phyloP scores from a whole-genome alignment of 2,888 invertebrate species.

The Temnothorax unifasciatus region DNA sequence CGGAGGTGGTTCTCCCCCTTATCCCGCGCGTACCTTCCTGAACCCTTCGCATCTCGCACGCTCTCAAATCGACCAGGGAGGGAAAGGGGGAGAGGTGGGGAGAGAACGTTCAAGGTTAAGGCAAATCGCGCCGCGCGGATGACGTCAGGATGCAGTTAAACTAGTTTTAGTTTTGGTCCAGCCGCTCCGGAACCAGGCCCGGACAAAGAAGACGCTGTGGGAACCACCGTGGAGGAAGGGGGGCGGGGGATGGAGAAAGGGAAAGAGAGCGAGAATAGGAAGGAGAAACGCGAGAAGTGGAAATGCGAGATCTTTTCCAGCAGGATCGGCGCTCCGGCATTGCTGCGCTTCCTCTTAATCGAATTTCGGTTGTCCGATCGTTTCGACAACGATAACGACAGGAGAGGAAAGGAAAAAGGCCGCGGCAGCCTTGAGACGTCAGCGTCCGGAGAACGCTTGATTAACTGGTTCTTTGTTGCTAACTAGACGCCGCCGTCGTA shows the following conservation, averaged over 20 bases:
- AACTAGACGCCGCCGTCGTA: slow-evolving; percentile 55
- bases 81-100: slow-evolving; percentile 60
- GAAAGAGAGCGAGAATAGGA: background rate
- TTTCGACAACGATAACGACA: slow-evolving; percentile 29
- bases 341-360: slow-evolving; percentile 67
- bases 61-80: slow-evolving; percentile 58
- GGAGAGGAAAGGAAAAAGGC: slow-evolving; percentile 65
- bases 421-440: slow-evolving; percentile 73
- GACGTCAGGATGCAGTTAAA: slow-evolving; percentile 85
- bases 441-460: slow-evolving; percentile 67
- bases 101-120: slow-evolving; percentile 82
- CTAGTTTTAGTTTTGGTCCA: slow-evolving; percentile 84
- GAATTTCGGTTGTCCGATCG: slow-evolving; percentile 66
- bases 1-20: slow-evolving; percentile 46
- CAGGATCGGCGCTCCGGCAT: slow-evolving; percentile 48
- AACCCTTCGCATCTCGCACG: slow-evolving; percentile 63
- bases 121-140: slow-evolving; percentile 82
- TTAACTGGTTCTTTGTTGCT: slow-evolving; percentile 73
- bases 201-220: slow-evolving; percentile 81
- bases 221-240: slow-evolving; percentile 68
- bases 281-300: background rate
- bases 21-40: slow-evolving; percentile 61
- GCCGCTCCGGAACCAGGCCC: slow-evolving; percentile 66
- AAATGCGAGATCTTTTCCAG: slow-evolving; percentile 57
- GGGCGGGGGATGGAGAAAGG: slow-evolving; percentile 15